Evolutionary conservation across 37 sponge, comb jelly and placozoan genomes (phyloP).

Genomic region (Mnemiopsis leidyi): DNA sequence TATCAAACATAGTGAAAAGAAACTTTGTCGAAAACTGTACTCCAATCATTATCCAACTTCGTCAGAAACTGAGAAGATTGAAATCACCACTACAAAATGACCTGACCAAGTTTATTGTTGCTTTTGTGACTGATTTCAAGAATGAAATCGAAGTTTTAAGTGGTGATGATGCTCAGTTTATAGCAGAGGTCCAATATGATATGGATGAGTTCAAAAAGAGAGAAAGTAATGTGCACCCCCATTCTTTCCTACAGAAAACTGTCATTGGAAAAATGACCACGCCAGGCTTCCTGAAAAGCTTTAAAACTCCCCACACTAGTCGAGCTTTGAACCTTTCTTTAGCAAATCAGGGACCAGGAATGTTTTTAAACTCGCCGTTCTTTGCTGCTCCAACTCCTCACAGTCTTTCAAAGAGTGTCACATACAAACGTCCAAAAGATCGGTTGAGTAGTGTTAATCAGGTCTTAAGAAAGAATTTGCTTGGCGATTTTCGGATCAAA

Average conservation of each 20-base stretch:
- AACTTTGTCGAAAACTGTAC: slow-evolving; percentile 47
- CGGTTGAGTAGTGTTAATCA: background rate
- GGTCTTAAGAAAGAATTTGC: background rate
- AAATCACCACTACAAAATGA: slow-evolving; percentile 33
- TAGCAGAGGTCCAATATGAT: slow-evolving; percentile 40
- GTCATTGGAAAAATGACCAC: background rate
- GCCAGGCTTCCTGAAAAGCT: background rate
- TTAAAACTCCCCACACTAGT: slow-evolving; percentile 32
- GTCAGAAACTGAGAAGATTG: background rate
- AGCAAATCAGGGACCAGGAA: background rate
- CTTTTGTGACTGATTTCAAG: slow-evolving; percentile 32
- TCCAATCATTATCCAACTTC: slow-evolving; percentile 3
- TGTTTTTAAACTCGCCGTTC: background rate
- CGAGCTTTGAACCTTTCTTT: background rate
- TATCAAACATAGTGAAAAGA: background rate
- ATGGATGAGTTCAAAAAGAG: background rate
- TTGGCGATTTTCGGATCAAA: background rate
- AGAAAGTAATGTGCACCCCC: background rate
- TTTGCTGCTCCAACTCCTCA: slow-evolving; percentile 26
- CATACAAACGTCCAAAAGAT: background rate
- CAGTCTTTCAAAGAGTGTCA: background rate
- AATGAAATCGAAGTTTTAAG: slow-evolving; percentile 11
- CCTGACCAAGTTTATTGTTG: background rate
- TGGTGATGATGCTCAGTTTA: slow-evolving; percentile 27
- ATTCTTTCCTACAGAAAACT: background rate